These are phyloP conservation scores for Meleagris gallopavo DNA, from an alignment of 2,113 vertebrate genomes.

Conservation along the genomic window DNA sequence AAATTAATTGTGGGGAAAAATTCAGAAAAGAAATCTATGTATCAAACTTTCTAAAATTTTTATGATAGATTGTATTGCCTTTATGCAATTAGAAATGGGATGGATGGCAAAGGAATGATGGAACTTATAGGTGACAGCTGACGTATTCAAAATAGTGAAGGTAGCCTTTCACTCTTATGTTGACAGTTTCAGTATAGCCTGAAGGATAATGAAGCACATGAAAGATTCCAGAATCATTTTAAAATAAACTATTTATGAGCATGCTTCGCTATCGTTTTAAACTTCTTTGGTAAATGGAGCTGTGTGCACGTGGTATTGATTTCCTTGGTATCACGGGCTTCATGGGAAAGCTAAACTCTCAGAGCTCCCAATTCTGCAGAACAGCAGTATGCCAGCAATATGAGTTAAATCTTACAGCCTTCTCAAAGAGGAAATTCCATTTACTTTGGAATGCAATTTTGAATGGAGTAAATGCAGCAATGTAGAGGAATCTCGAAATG, in stretches of 20 bases:
- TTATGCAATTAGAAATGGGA: background rate
- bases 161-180: background rate
- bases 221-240: conserved; percentile 2
- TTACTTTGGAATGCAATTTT: background rate
- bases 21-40: background rate
- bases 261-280: background rate
- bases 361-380: background rate
- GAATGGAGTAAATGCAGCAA: background rate
- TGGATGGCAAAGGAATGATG: background rate
- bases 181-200: background rate
- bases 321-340: background rate
- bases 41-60: background rate
- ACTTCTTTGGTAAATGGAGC: background rate
- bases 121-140: background rate
- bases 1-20: background rate
- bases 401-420: background rate
- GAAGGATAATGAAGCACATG: background rate
- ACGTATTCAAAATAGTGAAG: background rate
- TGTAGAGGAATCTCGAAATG: background rate
- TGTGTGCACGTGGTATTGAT: background rate
- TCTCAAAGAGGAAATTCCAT: background rate
- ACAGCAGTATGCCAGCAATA: background rate
- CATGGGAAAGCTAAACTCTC: background rate
- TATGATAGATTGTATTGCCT: background rate
- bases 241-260: background rate